Percentiles rank a stretch among this genome's conserved stretches.
These are phyloP conservation scores for Myotis davidii DNA, from an alignment of 2,113 vertebrate species.

Conservation along the genomic window DNA sequence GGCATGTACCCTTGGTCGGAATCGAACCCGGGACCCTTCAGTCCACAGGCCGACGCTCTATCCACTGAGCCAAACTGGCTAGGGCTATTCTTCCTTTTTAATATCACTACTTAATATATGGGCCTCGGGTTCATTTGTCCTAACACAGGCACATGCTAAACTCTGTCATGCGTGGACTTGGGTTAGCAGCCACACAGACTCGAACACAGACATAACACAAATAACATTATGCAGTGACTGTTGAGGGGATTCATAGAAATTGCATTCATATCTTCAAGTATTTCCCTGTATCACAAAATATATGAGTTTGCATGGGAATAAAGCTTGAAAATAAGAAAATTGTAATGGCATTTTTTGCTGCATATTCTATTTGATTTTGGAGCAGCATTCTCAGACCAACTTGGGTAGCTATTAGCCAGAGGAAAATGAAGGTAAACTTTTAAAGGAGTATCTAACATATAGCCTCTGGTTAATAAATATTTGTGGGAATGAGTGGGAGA, in stretches of 20 bases:
- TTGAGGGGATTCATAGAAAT: not conserved
- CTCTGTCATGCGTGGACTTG: not conserved
- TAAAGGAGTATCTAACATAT: not conserved
- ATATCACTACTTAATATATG: not conserved
- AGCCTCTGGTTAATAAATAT: not conserved
- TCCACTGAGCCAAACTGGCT: no score
- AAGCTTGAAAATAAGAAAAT: not conserved
- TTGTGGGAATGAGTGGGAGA: not conserved
- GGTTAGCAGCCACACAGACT: not conserved
- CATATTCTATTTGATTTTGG: not conserved
- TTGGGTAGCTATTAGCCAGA: not conserved
- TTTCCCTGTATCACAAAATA: not conserved
- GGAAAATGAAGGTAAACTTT: not conserved
- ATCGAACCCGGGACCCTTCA: no score
- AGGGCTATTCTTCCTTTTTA: not conserved
- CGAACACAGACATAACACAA: not conserved
- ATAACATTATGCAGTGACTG: not conserved
- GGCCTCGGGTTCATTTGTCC: not conserved
- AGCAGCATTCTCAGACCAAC: not conserved
- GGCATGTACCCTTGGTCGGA: no score
- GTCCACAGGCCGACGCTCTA: no score
- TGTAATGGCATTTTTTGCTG: not conserved
- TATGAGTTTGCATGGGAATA: not conserved
- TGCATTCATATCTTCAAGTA: not conserved
- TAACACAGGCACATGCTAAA: not conserved